phyloP scores from a whole-genome alignment of 2,113 vertebrate genomes.

The Corydoras maculifer region DNA sequence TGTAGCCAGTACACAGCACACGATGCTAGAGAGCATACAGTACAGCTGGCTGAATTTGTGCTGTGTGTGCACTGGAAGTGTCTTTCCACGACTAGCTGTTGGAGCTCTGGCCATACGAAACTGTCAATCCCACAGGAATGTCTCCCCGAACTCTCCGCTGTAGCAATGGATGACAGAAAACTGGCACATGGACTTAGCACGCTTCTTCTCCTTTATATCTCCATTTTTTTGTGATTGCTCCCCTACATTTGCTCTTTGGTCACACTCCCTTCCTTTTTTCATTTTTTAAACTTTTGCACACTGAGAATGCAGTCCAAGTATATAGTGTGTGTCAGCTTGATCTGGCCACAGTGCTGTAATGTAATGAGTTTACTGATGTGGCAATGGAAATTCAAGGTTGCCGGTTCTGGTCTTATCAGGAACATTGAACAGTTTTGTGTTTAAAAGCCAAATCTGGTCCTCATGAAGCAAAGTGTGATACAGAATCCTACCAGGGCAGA shows the following conservation, averaged over 20 bases:
- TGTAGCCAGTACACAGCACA: slow-evolving; percentile 8
- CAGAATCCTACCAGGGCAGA: slow-evolving; percentile 16
- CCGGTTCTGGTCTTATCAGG: slow-evolving; percentile 12
- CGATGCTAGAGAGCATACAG: slow-evolving; percentile 25
- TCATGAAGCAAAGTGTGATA: slow-evolving; percentile 9
- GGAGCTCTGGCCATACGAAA: slow-evolving; percentile 44
- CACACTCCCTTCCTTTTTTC: slow-evolving; percentile 14
- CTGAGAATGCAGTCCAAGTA: slow-evolving; percentile 42
- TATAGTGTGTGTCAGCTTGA: slow-evolving; percentile 43
- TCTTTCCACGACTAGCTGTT: slow-evolving; percentile 37
- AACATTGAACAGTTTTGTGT: slow-evolving; percentile 13
- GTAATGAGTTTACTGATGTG: slow-evolving; percentile 35
- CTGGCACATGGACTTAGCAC: slow-evolving; percentile 29
- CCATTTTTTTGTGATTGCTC: slow-evolving; percentile 32
- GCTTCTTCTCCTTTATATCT: slow-evolving; percentile 31
- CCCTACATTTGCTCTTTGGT: slow-evolving; percentile 30
- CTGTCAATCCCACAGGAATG: slow-evolving; percentile 47
- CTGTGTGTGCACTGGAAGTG: slow-evolving; percentile 43
- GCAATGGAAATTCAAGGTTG: slow-evolving; percentile 21
- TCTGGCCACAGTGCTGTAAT: slow-evolving; percentile 39
- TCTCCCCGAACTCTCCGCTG: slow-evolving; percentile 48
- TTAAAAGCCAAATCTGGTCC: slow-evolving; percentile 12
- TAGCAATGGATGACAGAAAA: slow-evolving; percentile 50
- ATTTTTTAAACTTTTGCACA: slow-evolving; percentile 10
- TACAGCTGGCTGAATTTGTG: slow-evolving; percentile 44